Base-by-base conservation (phyloP, 2,888 invertebrate species). In the Drosophila koepferae region DNA sequence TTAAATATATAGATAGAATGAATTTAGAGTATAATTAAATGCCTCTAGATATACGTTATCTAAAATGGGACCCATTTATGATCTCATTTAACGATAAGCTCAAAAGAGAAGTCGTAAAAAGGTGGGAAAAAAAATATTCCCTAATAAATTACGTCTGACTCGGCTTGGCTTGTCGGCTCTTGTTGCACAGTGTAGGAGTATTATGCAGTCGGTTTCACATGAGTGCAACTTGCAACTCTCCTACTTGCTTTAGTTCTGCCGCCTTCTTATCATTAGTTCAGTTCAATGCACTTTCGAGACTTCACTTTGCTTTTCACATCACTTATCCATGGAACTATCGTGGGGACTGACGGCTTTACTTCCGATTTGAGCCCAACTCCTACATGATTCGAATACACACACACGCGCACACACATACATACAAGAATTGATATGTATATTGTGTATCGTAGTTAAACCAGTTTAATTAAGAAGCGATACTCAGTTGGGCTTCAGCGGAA, bases 341-440 rank as follows among this genome's bases (percentile, higher is more conserved):
- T 64, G 73, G 73, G 62, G 12, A 56, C 49, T 64, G 41, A 3
- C 18, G 36, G 72, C 76, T 70, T 74, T 71, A 85, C 82, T 85
- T 85, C 84, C 84, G 84, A 85, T 86, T 71, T 75, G 60, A 28
- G 49, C 16, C 23, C 61, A 61, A 72, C 77, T 73, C 78, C 77
- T 79, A 78, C 74, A 80, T 87, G 85, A 87, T 66, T 84, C 82
- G 80, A 44, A 44, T 38, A 38, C 18, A 49, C 14, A 54, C 43
- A 36, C 34, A 3, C 34, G 18, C 20, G 20, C 28, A 14, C 8
- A 40, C 54, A 28, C 9, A n/a, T 23, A 18, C 23, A 49, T 1
- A 2, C 46, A 46, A 14, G 6, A n/a, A 48, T 28, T n/a, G 31
- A 28, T 56, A 38, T 64, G 14, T 66, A 36, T 54, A 36, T 53